These are phyloP conservation scores for Stegana nigrithorax DNA, from an alignment of 2,888 invertebrate species.

Conservation along the genomic window DNA sequence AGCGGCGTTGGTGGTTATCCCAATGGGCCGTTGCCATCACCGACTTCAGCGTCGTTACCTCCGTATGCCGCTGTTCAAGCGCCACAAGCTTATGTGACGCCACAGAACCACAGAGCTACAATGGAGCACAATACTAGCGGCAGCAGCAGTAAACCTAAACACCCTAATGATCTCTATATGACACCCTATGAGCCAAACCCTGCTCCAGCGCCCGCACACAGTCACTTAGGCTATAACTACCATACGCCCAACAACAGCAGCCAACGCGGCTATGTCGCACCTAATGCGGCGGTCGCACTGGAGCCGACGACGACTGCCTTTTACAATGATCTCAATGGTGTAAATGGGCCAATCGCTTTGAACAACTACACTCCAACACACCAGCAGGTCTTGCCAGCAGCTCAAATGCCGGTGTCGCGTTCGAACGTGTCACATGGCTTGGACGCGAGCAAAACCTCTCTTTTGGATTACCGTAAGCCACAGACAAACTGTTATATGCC, in stretches of 20 bases:
- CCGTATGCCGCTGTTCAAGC: slow-evolving; percentile 19
- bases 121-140: not conserved
- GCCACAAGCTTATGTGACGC: slow-evolving; percentile 28
- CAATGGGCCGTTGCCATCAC: slow-evolving; percentile 2
- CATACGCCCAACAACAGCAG: slow-evolving; percentile 20
- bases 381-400: slow-evolving; percentile 18
- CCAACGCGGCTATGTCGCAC: slow-evolving; percentile 31
- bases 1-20: slow-evolving; percentile 15
- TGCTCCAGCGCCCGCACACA: slow-evolving; percentile 14
- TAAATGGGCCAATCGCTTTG: slow-evolving; percentile 37
- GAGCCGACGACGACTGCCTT: slow-evolving; percentile 36
- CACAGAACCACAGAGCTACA: not conserved
- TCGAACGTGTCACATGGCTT: slow-evolving; percentile 9
- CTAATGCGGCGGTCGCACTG: slow-evolving; percentile 22
- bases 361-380: slow-evolving; percentile 36
- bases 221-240: slow-evolving; percentile 42
- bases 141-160: slow-evolving; percentile 48
- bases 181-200: slow-evolving; percentile 39
- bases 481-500: slow-evolving; percentile 38
- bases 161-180: slow-evolving; percentile 56
- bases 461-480: slow-evolving; percentile 53
- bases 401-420: slow-evolving; percentile 34
- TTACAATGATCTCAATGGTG: slow-evolving; percentile 57
- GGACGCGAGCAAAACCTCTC: slow-evolving; percentile 11
- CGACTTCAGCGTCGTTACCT: not conserved